These are phyloP conservation scores for Polylopha cassiicola DNA, from an alignment of 2,888 invertebrate genomes.

Conservation along the genomic window DNA sequence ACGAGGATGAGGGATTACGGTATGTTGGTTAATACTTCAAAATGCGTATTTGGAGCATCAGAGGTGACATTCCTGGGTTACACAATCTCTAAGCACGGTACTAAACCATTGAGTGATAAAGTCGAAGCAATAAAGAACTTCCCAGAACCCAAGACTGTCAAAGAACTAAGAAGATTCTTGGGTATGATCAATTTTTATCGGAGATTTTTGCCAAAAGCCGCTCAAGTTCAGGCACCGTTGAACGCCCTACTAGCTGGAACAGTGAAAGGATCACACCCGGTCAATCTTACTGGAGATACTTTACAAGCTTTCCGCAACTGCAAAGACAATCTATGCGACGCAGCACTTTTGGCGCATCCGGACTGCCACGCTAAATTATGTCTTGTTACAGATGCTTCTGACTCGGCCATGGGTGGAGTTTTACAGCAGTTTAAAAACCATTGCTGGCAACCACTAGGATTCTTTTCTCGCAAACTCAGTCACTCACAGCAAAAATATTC, in stretches of 20 bases:
- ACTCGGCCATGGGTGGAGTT: constrained; percentile 38
- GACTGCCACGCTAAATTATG: constrained; percentile 27
- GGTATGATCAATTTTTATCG: constrained; percentile 30
- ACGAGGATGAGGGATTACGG: constrained; percentile 24
- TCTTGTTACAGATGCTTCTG: constrained; percentile 40
- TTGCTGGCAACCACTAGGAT: constrained; percentile 40
- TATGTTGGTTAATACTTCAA: constrained; percentile 29
- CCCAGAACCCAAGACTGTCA: constrained; percentile 20
- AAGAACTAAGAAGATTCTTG: constrained; percentile 19
- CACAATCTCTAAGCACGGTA: constrained; percentile 22
- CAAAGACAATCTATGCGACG: constrained; percentile 27
- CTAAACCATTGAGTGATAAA: constrained; percentile 28
- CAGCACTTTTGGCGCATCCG: constrained; percentile 32
- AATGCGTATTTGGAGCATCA: constrained; percentile 29
- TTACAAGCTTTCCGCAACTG: constrained; percentile 21
- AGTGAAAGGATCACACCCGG: constrained; percentile 24
- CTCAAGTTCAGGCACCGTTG: constrained; percentile 29
- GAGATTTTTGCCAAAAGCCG: constrained; percentile 35
- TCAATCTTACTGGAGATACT: constrained; percentile 23
- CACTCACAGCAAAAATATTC: constrained; percentile 37
- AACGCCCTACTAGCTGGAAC: constrained; percentile 25
- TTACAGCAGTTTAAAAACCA: constrained; percentile 35
- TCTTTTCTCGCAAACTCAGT: constrained; percentile 40
- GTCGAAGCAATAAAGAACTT: constrained; percentile 23
- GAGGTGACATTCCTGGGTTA: constrained; percentile 29